Base-by-base conservation (phyloP, 2,797 vertebrate genomes). In the Anguilla megastoma region DNA sequence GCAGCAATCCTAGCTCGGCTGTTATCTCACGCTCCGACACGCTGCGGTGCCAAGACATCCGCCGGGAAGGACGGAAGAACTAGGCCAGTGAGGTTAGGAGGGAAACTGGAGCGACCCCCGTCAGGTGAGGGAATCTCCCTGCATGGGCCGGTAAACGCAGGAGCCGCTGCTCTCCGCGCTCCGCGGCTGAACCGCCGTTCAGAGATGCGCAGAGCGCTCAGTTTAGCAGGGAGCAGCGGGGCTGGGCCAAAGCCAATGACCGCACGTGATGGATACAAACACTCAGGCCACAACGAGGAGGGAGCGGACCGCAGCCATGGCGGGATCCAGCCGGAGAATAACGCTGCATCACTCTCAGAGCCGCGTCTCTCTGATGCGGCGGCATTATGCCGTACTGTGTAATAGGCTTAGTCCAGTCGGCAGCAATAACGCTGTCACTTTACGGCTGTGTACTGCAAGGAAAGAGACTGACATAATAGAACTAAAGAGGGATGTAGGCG, bases 331-430 rank as follows among this genome's bases (percentile, higher is more conserved):
- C 45, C 10, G 79, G 7, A 21, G 41, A 50, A 82, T 82, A 82
- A 48, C 8, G 50, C 82, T 30, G 82, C 48, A 18, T 84, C 82
- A 54, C n/a, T 82, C n/a, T 52, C 14, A 33, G 5, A 54, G 82
- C 9, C 82, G 2, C 9, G 50, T 84, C 24, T 84, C 82, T 54
- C 6, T 33, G 82, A 30, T 56, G 48, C 30, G 6, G 50, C 52
- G 21, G n/a, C 50, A 84, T 54, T 56, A 54, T 54, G 48, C 52
- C 1, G 14, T 30, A 48, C 52, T 84, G 56, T 41, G 54, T 85
- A 41, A 60, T 85, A 85, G 58, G 84, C 58, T 85, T 85, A 63
- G 84, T 85, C 48, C 3, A 18, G 52, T 56, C 82, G 16, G 30
- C 24, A 30, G 79, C 41, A 24, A 82, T 82, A 82, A 50, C 45